Base-by-base conservation (phyloP, 1,140 invertebrate species). In the Lordiphosa collinella region DNA sequence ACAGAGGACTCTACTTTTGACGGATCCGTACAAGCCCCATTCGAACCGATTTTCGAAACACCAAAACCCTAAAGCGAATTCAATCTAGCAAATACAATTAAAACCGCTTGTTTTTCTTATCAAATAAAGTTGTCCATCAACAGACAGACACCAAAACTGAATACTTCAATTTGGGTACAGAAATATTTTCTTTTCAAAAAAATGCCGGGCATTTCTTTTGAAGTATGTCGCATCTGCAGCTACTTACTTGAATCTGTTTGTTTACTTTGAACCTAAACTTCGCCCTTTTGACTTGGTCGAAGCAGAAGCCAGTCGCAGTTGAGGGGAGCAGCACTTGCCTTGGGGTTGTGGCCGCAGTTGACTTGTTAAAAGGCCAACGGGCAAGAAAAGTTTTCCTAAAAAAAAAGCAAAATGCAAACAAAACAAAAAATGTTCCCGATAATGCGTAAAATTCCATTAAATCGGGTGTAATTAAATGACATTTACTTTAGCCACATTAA, bases 361-460 rank as follows among this genome's bases (percentile, higher is more conserved):
- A 55, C 38, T 43, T 66, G 48, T 57, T 69, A 64, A 80, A 79
- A 62, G 60, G 65, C 67, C 62, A 53, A n/a, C 29, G 56, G 60
- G 31, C n/a, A 47, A 46, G 8, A n/a, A 37, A 40, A 58, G 22
- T 25, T 25, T 25, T 25, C 1, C 6, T 7, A 25, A 43, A 29
- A 13, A 6, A 31, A 40, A 25, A 46, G 25, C 10, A 46, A 13
- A 7, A 37, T 14, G 16, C 3, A 38, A 40, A 22, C 50, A 51
- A 36, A 46, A 70, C 58, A 38, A 38, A 13, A 70, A 66, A 80
- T 71, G 53, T 63, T 38, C 67, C 72, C 78, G 78, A 82, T 82
- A 84, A 82, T 82, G 79, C 78, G 78, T 84, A 84, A 82, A 84
- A 82, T 82, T 82, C 78, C 78, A 82, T 82, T 82, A 84, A 82